A percentile compares a stretch with the other conserved stretches of the same genome.
These are phyloP conservation scores for Catostomus latipinnis DNA, from an alignment of 2,797 vertebrate genomes.

Conservation along the genomic window DNA sequence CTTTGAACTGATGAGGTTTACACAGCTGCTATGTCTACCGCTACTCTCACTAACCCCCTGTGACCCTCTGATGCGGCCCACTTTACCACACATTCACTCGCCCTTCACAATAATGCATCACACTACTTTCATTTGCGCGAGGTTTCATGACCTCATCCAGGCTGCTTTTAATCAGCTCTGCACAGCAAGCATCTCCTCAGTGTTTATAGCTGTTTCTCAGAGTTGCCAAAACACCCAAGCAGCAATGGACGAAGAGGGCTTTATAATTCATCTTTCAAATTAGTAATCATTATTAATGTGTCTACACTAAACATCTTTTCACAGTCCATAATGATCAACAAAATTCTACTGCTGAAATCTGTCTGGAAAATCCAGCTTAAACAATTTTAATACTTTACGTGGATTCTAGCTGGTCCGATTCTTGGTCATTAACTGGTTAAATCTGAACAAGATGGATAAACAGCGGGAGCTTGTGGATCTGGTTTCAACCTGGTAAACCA, in stretches of 20 bases:
- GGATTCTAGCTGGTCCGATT: background rate
- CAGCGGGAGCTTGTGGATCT: too few relatives aligned
- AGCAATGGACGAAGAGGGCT: background rate
- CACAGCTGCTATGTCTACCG: slow-evolving; percentile 61
- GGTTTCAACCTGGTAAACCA: too few relatives aligned
- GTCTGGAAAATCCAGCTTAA: background rate
- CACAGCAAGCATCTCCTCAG: background rate
- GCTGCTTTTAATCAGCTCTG: slow-evolving; percentile 43
- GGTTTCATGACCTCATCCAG: slow-evolving; percentile 43
- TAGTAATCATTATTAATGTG: slow-evolving; percentile 42
- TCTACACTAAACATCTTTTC: slow-evolving; percentile 32
- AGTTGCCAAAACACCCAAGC: slow-evolving; percentile 29
- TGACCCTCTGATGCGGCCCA: slow-evolving; percentile 37
- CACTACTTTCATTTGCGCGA: slow-evolving; percentile 44
- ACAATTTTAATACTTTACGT: background rate
- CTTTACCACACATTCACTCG: slow-evolving; percentile 58
- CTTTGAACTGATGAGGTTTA: slow-evolving; percentile 56
- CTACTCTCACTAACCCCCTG: slow-evolving; percentile 23
- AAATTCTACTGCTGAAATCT: background rate
- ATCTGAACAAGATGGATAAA: too few relatives aligned
- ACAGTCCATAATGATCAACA: background rate
- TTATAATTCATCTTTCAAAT: slow-evolving; percentile 6
- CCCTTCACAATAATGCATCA: slow-evolving; percentile 54
- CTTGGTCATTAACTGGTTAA: too few relatives aligned
- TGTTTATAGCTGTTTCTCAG: slow-evolving; percentile 43